Evolutionary conservation across 2,888 invertebrate species (phyloP).

Genomic region (Venusia cambrica): DNA sequence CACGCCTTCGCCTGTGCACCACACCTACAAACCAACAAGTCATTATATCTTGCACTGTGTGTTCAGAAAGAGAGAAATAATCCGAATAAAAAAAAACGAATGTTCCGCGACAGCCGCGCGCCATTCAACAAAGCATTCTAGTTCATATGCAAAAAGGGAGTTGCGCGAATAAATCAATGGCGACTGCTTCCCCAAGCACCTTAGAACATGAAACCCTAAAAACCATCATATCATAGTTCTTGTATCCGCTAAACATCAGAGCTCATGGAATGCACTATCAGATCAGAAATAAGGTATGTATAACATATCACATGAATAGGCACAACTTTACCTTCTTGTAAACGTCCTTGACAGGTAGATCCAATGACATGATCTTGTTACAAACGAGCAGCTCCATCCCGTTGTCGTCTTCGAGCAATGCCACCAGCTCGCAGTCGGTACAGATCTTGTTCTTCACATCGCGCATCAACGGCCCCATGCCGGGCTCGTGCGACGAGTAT

Average conservation of each 20-base stretch:
- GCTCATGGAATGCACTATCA: too few species aligned
- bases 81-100: too few species aligned
- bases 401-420: slow-evolving; percentile 97
- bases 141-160: too few species aligned
- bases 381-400: slow-evolving; percentile 99
- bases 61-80: neutral
- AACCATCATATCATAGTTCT: too few species aligned
- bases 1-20: slow-evolving; percentile 93
- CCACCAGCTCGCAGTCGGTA: slow-evolving; percentile 98
- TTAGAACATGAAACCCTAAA: too few species aligned
- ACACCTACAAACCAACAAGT: slow-evolving; percentile 79
- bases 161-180: too few species aligned
- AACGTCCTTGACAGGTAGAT: slow-evolving; percentile 96
- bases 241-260: too few species aligned
- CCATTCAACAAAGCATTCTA: too few species aligned
- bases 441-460: slow-evolving; percentile 99
- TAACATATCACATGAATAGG: too few species aligned
- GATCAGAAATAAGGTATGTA: too few species aligned
- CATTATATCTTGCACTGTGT: neutral
- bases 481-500: slow-evolving; percentile 95
- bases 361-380: slow-evolving; percentile 98
- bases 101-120: too few species aligned
- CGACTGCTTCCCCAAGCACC: too few species aligned
- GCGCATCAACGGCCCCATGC: slow-evolving; percentile 97
- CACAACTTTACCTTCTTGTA: slow-evolving; percentile 85